These are phyloP conservation scores for Gobio gobio DNA, from an alignment of 2,113 vertebrate species.

Conservation along the genomic window DNA sequence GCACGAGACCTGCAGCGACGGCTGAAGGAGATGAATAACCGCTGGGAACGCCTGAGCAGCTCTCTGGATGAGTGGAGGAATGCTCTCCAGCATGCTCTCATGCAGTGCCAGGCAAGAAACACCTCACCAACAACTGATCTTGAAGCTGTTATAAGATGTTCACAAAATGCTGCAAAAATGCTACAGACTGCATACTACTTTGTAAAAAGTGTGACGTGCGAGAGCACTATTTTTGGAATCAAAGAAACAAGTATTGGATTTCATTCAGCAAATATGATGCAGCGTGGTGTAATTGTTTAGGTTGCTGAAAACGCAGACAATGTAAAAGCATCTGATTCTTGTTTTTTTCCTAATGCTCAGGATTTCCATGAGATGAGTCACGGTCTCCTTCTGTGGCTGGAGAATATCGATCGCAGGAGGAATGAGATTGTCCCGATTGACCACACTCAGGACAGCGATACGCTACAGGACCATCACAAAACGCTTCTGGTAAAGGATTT, in stretches of 20 bases:
- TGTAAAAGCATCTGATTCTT: neutral
- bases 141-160: neutral
- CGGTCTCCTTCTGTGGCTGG: conserved; percentile 92
- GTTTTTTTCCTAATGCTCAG: conserved; percentile 66
- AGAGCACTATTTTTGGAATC: too few species aligned
- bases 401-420: conserved; percentile 96
- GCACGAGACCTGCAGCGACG: conserved; percentile 82
- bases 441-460: conserved; percentile 82
- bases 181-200: too few species aligned
- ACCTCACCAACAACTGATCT: neutral
- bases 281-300: neutral
- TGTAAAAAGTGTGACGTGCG: too few species aligned
- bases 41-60: conserved; percentile 86
- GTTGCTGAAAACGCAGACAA: neutral
- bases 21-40: conserved; percentile 90
- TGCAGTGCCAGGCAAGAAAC: conserved; percentile 90
- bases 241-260: too few species aligned
- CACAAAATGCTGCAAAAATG: too few species aligned
- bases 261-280: neutral
- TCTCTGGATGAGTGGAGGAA: conserved; percentile 88
- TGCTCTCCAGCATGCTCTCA: conserved; percentile 88
- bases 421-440: conserved; percentile 90
- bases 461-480: conserved; percentile 86
- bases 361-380: conserved; percentile 99
- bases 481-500: conserved; percentile 81